Conservation (phyloP, 2,113 vertebrate genomes). For the Lathamus discolor region DNA sequence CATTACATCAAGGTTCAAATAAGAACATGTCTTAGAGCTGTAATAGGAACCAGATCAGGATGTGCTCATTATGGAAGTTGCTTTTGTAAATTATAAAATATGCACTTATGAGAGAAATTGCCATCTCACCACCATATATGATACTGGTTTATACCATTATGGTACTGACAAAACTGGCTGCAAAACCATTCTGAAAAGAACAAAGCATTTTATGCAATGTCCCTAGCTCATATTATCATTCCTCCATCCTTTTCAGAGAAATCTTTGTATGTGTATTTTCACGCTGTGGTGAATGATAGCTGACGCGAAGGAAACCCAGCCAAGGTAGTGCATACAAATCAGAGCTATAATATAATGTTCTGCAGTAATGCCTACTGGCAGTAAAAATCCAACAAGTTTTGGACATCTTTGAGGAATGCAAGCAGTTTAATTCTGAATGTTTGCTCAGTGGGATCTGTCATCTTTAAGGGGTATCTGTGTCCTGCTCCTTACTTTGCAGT, state of each 20-base stretch:
- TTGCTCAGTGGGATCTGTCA: neutral
- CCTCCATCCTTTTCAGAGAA: neutral
- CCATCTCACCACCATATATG: neutral
- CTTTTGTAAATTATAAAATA: neutral
- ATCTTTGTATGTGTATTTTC: constrained; percentile 42
- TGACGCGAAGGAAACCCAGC: neutral
- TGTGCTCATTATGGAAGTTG: neutral
- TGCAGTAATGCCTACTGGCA: neutral
- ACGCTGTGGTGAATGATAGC: constrained; percentile 24
- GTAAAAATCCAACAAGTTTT: neutral
- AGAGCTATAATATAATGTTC: neutral
- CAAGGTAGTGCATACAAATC: constrained; percentile 19
- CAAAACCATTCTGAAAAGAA: neutral
- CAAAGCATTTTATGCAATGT: neutral
- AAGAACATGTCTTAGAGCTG: neutral
- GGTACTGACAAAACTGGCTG: neutral
- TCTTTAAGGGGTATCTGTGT: neutral
- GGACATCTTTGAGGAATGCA: neutral
- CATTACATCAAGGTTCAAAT: neutral
- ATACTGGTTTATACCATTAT: neutral
- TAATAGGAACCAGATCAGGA: neutral
- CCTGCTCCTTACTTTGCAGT: neutral
- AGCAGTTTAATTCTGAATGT: neutral
- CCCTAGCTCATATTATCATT: neutral
- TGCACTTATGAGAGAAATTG: neutral